Evolutionary conservation across 2,797 vertebrate genomes (phyloP).

Genomic region (Zonotrichia albicollis): DNA sequence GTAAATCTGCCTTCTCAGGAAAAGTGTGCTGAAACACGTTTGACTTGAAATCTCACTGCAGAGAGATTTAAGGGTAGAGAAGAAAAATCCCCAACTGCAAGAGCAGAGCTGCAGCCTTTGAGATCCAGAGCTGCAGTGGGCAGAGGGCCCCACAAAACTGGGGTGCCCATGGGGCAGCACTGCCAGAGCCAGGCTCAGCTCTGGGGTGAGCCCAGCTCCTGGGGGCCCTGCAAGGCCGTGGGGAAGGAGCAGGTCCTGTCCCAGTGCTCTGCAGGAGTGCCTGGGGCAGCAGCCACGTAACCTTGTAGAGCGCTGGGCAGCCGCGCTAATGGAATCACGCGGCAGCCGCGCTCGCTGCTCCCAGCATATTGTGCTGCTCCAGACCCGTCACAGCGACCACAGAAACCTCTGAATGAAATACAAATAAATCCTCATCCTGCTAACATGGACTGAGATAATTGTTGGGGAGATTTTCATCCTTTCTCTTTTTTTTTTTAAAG

Average conservation of each 20-base stretch:
- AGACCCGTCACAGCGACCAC: fast-evolving
- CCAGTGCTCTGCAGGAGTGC: fast-evolving
- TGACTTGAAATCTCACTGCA: conserved; percentile 61
- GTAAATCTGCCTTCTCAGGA: conserved; percentile 71
- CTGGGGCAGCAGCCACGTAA: not conserved
- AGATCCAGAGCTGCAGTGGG: not conserved
- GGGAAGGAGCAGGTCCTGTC: not conserved
- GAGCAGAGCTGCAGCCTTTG: not conserved
- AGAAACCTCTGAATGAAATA: fast-evolving
- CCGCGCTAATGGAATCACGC: not conserved
- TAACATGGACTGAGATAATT: not conserved
- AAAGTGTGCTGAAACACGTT: conserved; percentile 67
- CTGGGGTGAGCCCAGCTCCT: not conserved
- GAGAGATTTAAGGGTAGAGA: conserved; percentile 49
- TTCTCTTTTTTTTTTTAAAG: not conserved
- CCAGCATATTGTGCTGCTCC: not conserved
- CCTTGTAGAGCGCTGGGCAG: not conserved
- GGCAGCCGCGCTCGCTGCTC: not conserved
- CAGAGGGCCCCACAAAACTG: fast-evolving
- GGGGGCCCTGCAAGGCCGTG: fast-evolving
- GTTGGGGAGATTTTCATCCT: fast-evolving
- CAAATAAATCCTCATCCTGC: not conserved
- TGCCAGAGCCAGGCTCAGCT: fast-evolving
- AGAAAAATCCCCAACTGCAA: conserved; percentile 30
- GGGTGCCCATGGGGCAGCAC: fast-evolving